A percentile compares a stretch with the other conserved stretches of the same genome.
These are phyloP conservation scores for Zoanthus sociatus DNA, from an alignment of 92 coral and sea anemone species.

Conservation along the genomic window DNA sequence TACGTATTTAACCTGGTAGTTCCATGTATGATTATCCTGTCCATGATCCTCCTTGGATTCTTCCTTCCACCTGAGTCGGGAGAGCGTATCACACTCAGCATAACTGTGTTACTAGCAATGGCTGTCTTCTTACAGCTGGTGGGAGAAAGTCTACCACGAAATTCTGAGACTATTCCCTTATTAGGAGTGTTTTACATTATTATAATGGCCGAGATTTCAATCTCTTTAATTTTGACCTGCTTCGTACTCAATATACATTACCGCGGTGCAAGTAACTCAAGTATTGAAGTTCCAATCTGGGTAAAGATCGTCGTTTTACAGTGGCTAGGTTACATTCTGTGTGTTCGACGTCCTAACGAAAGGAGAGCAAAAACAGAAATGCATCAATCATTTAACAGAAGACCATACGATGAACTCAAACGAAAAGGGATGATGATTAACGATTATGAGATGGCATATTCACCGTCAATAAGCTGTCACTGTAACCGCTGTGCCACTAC, in stretches of 20 bases:
- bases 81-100: conserved; percentile 93
- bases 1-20: conserved; percentile 94
- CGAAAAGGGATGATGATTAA: conserved; percentile 70
- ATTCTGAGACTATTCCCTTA: conserved; percentile 95
- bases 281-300: conserved; percentile 87
- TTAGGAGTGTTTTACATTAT: conserved; percentile 93
- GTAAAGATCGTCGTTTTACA: conserved; percentile 82
- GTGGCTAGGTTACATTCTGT: conserved; percentile 87
- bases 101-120: conserved; percentile 93
- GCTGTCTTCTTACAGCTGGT: conserved; percentile 96
- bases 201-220: conserved; percentile 94
- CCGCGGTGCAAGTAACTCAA: conserved; percentile 83
- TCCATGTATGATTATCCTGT: conserved; percentile 89
- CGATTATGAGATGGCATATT: conserved; percentile 74
- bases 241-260: conserved; percentile 93
- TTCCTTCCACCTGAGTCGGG: conserved; percentile 97
- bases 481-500: conserved; percentile 83
- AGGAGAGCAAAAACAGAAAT: conserved; percentile 60
- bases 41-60: conserved; percentile 95
- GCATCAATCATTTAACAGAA: conserved; percentile 67
- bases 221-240: conserved; percentile 94
- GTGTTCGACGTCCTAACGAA: conserved; percentile 78
- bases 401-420: conserved; percentile 56
- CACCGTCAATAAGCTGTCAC: conserved; percentile 87
- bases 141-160: conserved; percentile 95